Evolutionary conservation across 2,797 vertebrate genomes (phyloP), one percentile per base, ranked within the genome.

Genomic region (Silurus lanzhouensis): DNA sequence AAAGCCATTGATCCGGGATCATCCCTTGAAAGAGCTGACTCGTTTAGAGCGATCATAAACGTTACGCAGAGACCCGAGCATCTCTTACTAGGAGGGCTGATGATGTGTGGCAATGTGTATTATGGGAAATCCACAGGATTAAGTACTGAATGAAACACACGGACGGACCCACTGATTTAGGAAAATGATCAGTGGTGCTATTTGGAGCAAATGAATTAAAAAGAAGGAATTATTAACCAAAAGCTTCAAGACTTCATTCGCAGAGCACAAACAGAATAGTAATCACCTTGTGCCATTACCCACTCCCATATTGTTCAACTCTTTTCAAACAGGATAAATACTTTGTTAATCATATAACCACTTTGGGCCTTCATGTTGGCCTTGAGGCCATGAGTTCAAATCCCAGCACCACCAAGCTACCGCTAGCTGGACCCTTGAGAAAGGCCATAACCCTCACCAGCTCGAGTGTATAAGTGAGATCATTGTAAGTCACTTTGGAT

Each of bases 1-100:
- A 79, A 77, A 79, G 87, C 82, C 78, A 58, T 80, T 90, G 86
- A 89, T 89, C 88, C 72, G 46, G 83, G 86, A 87, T 88, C 76
- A 88, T 88, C 88, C 86, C 48, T 58, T 86, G 83, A 86, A 90
- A 84, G 81, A 72, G 84, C 61, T 20, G 58, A 71, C n/a, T 58
- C 58, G 58, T 83, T 83, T 46, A 19, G 84, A 58, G 48, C 27
- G 70, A 52, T 57, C 67, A 83, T 64, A 86, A 61, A 86, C 57
- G 38, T 72, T 68, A 84, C 78, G 38, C 20, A 2, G 61, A 79
- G 77, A 82, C 77, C 85, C 71, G 75, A 89, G 76, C 70, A 60
- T 74, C 66, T 46, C n/a, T 46, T 78, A 68, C 20, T 70, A 48
- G 46, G 25, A 27, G 66, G 68, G 83, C 46, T 78, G 84, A 67